Conservation (phyloP, 2,888 invertebrate species). For the Campopleginae sp. region DNA sequence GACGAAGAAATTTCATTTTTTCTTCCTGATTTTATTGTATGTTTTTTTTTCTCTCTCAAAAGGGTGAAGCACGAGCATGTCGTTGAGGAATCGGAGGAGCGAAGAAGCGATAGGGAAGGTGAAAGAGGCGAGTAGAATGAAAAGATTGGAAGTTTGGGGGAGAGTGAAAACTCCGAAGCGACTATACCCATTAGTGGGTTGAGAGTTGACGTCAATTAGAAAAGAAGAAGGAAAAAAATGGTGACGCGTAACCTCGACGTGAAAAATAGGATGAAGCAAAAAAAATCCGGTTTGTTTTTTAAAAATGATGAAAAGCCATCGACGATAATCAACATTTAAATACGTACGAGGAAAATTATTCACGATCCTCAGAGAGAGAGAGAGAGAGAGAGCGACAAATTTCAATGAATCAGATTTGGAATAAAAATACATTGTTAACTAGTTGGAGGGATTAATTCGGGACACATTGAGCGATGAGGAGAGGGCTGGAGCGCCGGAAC, state of each 20-base stretch:
- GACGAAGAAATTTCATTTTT: slow-evolving; percentile 58
- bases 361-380: background rate
- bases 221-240: slow-evolving; percentile 66
- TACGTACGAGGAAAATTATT: no score
- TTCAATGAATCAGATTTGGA: background rate
- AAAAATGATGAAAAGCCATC: background rate
- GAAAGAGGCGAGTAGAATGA: slow-evolving; percentile 75
- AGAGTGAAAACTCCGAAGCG: slow-evolving; percentile 69
- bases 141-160: slow-evolving; percentile 70
- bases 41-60: slow-evolving; percentile 64
- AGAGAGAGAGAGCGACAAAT: background rate
- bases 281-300: slow-evolving; percentile 14
- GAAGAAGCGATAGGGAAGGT: slow-evolving; percentile 71
- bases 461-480: slow-evolving; percentile 14
- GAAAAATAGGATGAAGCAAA: slow-evolving; percentile 62
- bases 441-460: slow-evolving; percentile 1
- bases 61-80: slow-evolving; percentile 46
- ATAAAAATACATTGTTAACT: background rate
- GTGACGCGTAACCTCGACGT: slow-evolving; percentile 73
- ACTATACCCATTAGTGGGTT: slow-evolving; percentile 66
- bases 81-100: slow-evolving; percentile 40
- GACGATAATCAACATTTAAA: no score
- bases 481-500: background rate
- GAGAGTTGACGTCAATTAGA: slow-evolving; percentile 81
- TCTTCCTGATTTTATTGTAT: background rate